Evolutionary conservation across 2,888 invertebrate genomes (phyloP).

Genomic region (Macrophya annulata): DNA sequence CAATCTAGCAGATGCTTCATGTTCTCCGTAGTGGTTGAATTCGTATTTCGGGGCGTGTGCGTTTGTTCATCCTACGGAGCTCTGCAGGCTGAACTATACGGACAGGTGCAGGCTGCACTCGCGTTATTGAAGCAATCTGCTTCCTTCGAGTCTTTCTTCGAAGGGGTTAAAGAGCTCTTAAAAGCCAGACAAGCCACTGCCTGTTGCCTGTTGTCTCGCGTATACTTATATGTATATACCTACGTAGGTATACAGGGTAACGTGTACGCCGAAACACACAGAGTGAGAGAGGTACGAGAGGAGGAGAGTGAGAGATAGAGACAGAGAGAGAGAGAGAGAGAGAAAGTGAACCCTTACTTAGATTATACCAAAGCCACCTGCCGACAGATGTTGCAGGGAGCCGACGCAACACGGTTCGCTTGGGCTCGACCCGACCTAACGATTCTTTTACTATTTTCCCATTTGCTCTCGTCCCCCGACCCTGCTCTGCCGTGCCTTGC

Average conservation of each 20-base stretch:
- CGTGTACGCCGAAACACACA: conserved; percentile 28
- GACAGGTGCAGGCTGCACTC: conserved; percentile 51
- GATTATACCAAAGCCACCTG: conserved; percentile 72
- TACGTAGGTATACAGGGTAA: conserved; percentile 17
- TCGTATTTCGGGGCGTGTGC: conserved; percentile 30
- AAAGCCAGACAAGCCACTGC: conserved; percentile 57
- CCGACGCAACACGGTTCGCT: conserved; percentile 57
- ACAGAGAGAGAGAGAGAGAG: conserved; percentile 45
- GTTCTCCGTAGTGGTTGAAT: conserved; percentile 1
- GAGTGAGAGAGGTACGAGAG: conserved; percentile 13
- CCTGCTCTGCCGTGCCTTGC: conserved; percentile 60
- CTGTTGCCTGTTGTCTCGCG: conserved; percentile 51
- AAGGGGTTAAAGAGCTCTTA: conserved; percentile 62
- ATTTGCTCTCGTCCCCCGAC: conserved; percentile 62
- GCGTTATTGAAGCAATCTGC: conserved; percentile 51
- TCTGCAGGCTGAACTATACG: conserved; percentile 13
- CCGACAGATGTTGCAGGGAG: conserved; percentile 73
- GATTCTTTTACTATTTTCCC: conserved; percentile 56
- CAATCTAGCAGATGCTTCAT: conserved; percentile 51
- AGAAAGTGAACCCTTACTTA: conserved; percentile 58
- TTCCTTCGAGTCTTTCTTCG: conserved; percentile 57
- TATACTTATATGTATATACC: not conserved
- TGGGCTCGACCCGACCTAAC: conserved; percentile 56
- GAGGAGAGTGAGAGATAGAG: conserved; percentile 32
- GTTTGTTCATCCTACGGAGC: conserved; percentile 21